Base-by-base conservation (phyloP, 2,113 vertebrate genomes). In the Rallus limicola region DNA sequence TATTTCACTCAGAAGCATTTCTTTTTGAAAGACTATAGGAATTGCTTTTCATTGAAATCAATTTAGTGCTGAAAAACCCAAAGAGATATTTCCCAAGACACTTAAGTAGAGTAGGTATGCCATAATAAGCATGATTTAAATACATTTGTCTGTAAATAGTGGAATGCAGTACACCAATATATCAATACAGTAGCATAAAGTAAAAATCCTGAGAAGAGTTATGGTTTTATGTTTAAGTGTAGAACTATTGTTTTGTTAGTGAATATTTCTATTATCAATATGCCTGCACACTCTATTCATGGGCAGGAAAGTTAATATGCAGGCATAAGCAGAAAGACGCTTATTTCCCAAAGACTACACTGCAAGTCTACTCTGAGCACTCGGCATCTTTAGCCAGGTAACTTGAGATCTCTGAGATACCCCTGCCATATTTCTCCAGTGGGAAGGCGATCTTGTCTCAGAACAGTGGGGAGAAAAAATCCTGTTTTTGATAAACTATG, bases 1-100 rank as follows among this genome's bases (percentile, higher is more conserved):
- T 97, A 12, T 15, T 97, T 95, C 85, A 92, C 80, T 93, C 23
- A 71, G 69, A 93, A 87, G 13, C 25, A 55, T 81, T 92, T 93
- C 26, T 92, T 83, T 94, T 42, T 3, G 71, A 96, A 88, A 86
- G 79, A 93, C 31, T 56, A 69, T 94, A 95, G 72, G 65, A 76
- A 86, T 83, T 95, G 52, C 46, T 97, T 92, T 90, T 74, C 68
- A 82, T 3, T 67, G 79, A 94, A 95, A 72, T 88, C 71, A 90
- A 38, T 95, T 96, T 92, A 74, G 70, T 29, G 0, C 11, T 33
- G 38, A 75, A 90, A 92, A 94, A 29, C 44, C 26, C 52, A 31
- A 86, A 86, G 65, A 95, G 23, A 88, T 33, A 93, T 92, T 95
- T 97, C 82, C 76, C 76, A 64, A 55, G 93, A 76, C 20, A 20